Percentiles rank a stretch among this genome's conserved stretches.
Conservation (phyloP, 1,140 invertebrate genomes). For the Cherax destructor region DNA sequence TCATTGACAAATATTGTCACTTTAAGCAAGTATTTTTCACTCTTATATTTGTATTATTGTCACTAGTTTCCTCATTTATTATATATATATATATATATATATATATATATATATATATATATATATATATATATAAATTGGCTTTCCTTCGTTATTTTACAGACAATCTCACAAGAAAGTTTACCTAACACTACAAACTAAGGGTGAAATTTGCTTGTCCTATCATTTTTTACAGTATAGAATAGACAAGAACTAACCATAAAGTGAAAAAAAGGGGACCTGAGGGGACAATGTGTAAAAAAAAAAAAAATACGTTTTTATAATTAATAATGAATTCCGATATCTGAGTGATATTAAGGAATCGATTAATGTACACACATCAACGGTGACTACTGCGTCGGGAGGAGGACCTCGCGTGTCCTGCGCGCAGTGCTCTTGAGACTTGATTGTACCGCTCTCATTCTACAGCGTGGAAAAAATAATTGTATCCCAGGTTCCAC, state of each 20-base stretch:
- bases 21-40: constrained; percentile 38
- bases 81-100: too few species aligned
- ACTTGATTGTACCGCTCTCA: too few species aligned
- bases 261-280: constrained; percentile 25
- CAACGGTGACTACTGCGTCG: too few species aligned
- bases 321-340: constrained; percentile 22
- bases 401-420: too few species aligned
- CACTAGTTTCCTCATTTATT: neutral
- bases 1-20: constrained; percentile 22
- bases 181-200: constrained; percentile 49
- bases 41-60: constrained; percentile 32
- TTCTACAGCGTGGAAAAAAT: too few species aligned
- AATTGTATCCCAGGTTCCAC: too few species aligned
- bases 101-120: constrained; percentile 20
- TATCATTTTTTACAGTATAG: constrained; percentile 48
- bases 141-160: constrained; percentile 9
- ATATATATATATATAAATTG: neutral
- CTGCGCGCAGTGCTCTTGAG: too few species aligned
- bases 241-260: constrained; percentile 54
- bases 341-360: constrained; percentile 31
- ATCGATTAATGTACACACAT: constrained; percentile 6
- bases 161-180: constrained; percentile 21
- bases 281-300: constrained; percentile 34
- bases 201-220: constrained; percentile 59
- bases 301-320: constrained; percentile 15